Evolutionary conservation across 1,140 invertebrate genomes (phyloP), one percentile per base, ranked within the genome.

Genomic region (Delia radicum): DNA sequence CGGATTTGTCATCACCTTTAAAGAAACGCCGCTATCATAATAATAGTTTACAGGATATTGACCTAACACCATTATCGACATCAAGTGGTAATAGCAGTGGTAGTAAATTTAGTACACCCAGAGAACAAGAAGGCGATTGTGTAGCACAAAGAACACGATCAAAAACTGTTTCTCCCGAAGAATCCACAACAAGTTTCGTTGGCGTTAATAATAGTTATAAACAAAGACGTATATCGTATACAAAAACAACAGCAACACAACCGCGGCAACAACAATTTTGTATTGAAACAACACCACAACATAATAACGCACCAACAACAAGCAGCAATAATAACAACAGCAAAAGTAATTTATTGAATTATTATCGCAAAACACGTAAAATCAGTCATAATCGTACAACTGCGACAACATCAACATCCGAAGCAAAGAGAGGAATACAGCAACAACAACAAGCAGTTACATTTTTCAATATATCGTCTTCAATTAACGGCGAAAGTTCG

Each of bases 61-160:
- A 73, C 29, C 37, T 48, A 48, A 61, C 74, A 48, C 37, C 75
- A 26, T 42, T 55, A 21, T 46, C 75, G 48, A 63, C 67, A 24
- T 63, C 75, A 76, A 67, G 33, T 42, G 31, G 26, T n/a, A 71
- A 27, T 10, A 73, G 71, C 27, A 31, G 27, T 42, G 24, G 10
- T 46, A 65, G 67, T 42, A 61, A 62, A 73, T 48, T 24, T 37
- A 65, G 18, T 26, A 27, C 74, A 63, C 48, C 37, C 33, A 31
- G 29, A 27, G 55, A 29, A 29, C 33, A 62, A 74, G 26, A 42
- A 46, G 78, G 79, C 26, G 84, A 85, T 76, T 86, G 83, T 76
- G 82, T 86, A 48, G 84, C 84, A 18, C 83, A 83, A 78, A 81
- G 84, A 33, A 86, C 84, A 13, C 83, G 84, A n/a, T 86, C 84